Evolutionary conservation across 1,140 invertebrate genomes (phyloP), one percentile per base, ranked within the genome.

Genomic region (Coelopa frigida): DNA sequence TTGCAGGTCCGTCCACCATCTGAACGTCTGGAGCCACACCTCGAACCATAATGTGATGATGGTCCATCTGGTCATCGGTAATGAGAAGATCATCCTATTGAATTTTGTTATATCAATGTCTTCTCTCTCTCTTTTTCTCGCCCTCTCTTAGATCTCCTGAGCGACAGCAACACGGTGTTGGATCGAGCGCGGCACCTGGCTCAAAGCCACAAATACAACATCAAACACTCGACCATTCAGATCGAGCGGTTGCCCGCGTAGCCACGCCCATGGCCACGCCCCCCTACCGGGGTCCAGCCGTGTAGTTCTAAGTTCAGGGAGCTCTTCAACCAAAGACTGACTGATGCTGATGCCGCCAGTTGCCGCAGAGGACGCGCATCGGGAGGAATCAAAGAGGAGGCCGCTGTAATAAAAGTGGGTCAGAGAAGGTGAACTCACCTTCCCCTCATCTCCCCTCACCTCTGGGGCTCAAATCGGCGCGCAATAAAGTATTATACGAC

Each of bases 11-110:
- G 79, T 89, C 36, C 89, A 92, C 71, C 83, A 83, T 57, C 67
- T 91, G 20, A 79, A 88, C 68, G 77, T 85, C 20, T 92, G 89
- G 89, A 79, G 82, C 12, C 74, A 92, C 18, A 85, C 87, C 29
- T 79, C 82, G 49, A 79, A 84, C 46, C 80, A 83, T 61, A 76
- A 76, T 47, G 78, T 83, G 7, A 68, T 87, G 20, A 76, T 81
- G 43, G 85, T 79, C 4, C 87, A 90, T 74, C 60, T 89, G 48
- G 82, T 83, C 46, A 76, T 87, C 44, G 82, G 85, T 89, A 67
- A 70, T 73, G 56, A 38, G 12, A 29, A 35, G 22, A 35, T 22
- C 32, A 22, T 22, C 26, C 26, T 14, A 32, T 22, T 44, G 10
- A 23, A 18, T 45, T 17, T 15, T 23, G 7, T 14, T 22, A 36